Base-by-base conservation (phyloP, 2,797 vertebrate genomes). In the Phrynocephalus vlangalii region DNA sequence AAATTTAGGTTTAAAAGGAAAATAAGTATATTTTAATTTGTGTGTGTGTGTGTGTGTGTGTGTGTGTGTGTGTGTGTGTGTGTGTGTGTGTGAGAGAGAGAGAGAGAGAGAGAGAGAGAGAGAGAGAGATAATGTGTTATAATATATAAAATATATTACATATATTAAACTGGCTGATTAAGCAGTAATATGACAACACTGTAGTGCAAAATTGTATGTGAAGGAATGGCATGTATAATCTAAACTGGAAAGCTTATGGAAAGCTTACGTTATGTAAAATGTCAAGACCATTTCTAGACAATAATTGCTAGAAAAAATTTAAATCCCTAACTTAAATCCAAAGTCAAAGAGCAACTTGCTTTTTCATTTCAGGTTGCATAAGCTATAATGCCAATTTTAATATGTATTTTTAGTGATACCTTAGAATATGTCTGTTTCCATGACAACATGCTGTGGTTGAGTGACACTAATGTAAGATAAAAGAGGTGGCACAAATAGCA, bases 401-500 rank as follows among this genome's bases (percentile, higher is more conserved):
- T 52, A 50, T 50, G 20, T 76, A 50, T 30, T 72, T 50, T 52
- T 72, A 83, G 20, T 72, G 38, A 44, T 80, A 80, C 1, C 18
- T 63, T 72, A 22, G 52, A 80, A 24, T 20, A 44, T 70, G 70
- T 85, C 75, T 68, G 75, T 79, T 72, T 56, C 33, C 30, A 28
- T 71, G 20, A 2, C n/a, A 72, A 80, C 85, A 80, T 63, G 44
- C 30, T 80, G 67, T 24, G 3, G 24, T 24, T 56, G 52, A 86
- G 30, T 86, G 16, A 38, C 30, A 71, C 70, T 60, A 18, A 80
- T 79, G 16, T 70, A 73, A 80, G 66, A 48, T 72, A 22, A 75
- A 22, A 24, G 33, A 84, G 18, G 2, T 85, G 76, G 82, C 83
- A 44, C 63, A n/a, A 80, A 38, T 30, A 90, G 1, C 24, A 87